A percentile compares a stretch with the other conserved stretches of the same genome.
These are phyloP conservation scores for Mesembrinibis cayennensis DNA, from an alignment of 2,113 vertebrate genomes.

Conservation along the genomic window DNA sequence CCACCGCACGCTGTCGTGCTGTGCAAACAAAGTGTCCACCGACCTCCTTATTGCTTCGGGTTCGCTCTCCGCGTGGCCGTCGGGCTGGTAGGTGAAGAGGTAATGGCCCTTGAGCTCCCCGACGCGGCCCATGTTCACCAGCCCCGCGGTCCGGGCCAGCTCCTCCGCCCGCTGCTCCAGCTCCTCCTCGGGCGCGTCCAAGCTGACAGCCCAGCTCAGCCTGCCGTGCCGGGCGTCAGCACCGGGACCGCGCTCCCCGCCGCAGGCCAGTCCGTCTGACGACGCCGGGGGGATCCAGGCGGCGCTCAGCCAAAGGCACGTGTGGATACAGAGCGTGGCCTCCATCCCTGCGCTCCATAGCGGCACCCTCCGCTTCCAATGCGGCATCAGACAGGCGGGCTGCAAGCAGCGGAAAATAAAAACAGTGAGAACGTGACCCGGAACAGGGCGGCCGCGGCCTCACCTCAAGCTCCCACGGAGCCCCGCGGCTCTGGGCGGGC, in stretches of 20 bases:
- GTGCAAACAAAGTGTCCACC: constrained; percentile 74
- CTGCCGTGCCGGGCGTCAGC: neutral
- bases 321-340: constrained; percentile 30
- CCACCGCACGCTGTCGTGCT: constrained; percentile 87
- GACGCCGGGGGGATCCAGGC: constrained; percentile 39
- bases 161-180: constrained; percentile 75
- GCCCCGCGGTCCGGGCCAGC: constrained; percentile 81
- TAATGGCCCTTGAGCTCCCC: constrained; percentile 92
- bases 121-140: constrained; percentile 89
- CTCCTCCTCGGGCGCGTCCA: constrained; percentile 54
- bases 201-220: constrained; percentile 86
- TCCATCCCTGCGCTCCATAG: constrained; percentile 65
- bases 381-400: constrained; percentile 75
- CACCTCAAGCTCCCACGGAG: neutral
- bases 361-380: constrained; percentile 57
- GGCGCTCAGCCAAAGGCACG: constrained; percentile 64
- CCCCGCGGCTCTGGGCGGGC: accelerated
- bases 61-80: accelerated
- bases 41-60: constrained; percentile 18
- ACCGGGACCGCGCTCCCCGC: neutral
- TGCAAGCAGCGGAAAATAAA: neutral
- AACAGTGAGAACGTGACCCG: accelerated
- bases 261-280: neutral
- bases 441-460: accelerated
- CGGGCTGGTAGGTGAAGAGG: constrained; percentile 75